These are phyloP conservation scores for Elgonia sp. DNA, from an alignment of 2,888 invertebrate genomes.

Conservation along the genomic window DNA sequence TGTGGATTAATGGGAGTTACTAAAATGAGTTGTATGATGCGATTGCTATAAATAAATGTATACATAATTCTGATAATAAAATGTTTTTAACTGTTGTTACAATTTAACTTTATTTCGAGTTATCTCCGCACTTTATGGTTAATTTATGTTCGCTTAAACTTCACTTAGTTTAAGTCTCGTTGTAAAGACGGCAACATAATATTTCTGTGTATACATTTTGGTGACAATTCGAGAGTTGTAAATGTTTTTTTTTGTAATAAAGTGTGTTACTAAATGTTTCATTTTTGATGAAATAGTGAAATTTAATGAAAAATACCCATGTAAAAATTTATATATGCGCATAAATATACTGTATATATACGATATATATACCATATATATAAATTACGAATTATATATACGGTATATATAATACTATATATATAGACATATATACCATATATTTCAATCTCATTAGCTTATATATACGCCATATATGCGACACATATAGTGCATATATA, in stretches of 20 bases:
- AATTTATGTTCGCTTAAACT: slow-evolving; percentile 50
- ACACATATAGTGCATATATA: no score
- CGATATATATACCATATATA: no score
- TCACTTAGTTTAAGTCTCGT: slow-evolving; percentile 24
- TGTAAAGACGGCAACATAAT: slow-evolving; percentile 29
- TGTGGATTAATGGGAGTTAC: background rate
- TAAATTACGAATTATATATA: no score
- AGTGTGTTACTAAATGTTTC: background rate
- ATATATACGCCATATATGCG: no score
- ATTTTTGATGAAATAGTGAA: no score
- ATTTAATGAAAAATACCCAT: no score
- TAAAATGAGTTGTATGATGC: background rate
- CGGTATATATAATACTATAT: no score
- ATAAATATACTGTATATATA: no score
- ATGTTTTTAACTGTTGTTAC: slow-evolving; percentile 23
- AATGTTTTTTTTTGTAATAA: background rate
- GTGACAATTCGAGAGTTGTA: background rate
- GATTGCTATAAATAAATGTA: background rate
- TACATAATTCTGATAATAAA: slow-evolving; percentile 18
- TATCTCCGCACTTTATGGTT: slow-evolving; percentile 24
- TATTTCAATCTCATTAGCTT: no score
- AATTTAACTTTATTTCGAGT: slow-evolving; percentile 47
- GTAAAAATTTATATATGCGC: no score
- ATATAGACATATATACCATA: no score
- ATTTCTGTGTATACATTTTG: background rate